Evolutionary conservation across 1,140 invertebrate genomes (phyloP), one percentile per base, ranked within the genome.

Genomic region (Stenopsyche tienmushanensis): DNA sequence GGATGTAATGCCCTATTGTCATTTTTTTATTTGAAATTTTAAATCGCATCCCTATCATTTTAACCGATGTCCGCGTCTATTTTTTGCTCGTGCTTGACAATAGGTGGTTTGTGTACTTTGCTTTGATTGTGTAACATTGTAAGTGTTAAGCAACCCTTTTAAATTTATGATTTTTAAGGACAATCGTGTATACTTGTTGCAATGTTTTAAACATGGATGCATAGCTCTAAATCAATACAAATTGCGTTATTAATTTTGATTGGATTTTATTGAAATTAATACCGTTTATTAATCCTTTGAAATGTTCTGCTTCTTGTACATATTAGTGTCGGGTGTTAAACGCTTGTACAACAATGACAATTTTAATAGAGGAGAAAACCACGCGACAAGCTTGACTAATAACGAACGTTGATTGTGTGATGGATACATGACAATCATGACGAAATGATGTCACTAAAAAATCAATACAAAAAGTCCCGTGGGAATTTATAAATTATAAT

Each of bases 1-100:
- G 45, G 55, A 57, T 65, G 67, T 47, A 50, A 42, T 52, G 52
- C 44, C n/a, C 58, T 64, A 60, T 69, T 69, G 64, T 69, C n/a
- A 24, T 44, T 45, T 69, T 69, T 45, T 64, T 69, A 50, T 57
- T 65, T 63, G 25, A 26, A 34, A 21, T 42, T 57, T 57, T 57
- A 69, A 64, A 69, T 60, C 34, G 20, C 44, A 18, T 45, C 67
- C 67, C 67, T 59, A 42, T 47, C 62, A n/a, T 58, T 60, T 44
- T 58, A 44, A 52, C 44, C 34, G 49, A 65, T 69, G 62, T 64
- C 41, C 66, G 60, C 26, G 20, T 54, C 25, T 55, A 65, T 64
- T 67, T 68, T 65, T 67, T 53, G 15, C 3, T 2, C 20, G 42
- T 18, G n/a, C 13, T 41, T 57, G 24, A 60, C 57, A 60, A 60